phyloP scores from a whole-genome alignment of 2,113 vertebrate species.

The Mugil cephalus region DNA sequence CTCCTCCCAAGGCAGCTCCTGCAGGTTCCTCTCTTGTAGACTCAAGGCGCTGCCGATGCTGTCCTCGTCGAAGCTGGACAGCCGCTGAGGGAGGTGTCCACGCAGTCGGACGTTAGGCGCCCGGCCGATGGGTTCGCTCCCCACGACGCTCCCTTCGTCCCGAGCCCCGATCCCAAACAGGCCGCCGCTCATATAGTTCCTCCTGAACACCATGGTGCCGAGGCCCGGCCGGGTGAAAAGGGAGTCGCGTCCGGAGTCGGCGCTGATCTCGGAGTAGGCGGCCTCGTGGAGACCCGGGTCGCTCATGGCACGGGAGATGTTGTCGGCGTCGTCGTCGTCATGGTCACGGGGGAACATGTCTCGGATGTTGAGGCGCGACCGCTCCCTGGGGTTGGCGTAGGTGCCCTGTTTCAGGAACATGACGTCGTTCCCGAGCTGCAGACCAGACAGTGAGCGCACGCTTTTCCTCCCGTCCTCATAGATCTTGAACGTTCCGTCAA shows the following conservation, averaged over 20 bases:
- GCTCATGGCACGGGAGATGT: conserved; percentile 93
- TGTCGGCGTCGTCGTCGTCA: conserved; percentile 78
- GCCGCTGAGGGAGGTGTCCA: conserved; percentile 86
- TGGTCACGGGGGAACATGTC: conserved; percentile 91
- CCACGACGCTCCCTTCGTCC: conserved; percentile 79
- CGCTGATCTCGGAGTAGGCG: conserved; percentile 94
- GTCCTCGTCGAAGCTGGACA: conserved; percentile 90
- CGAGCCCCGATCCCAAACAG: conserved; percentile 87
- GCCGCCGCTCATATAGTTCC: conserved; percentile 91
- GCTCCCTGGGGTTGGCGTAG: conserved; percentile 88
- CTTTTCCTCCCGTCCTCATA: conserved; percentile 96
- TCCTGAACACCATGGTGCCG: conserved; percentile 97
- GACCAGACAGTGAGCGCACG: conserved; percentile 91
- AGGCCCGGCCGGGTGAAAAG: conserved; percentile 94
- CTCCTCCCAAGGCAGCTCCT: conserved; percentile 91
- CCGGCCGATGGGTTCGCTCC: conserved; percentile 67
- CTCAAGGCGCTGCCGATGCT: conserved; percentile 92
- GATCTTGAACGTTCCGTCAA: conserved; percentile 94
- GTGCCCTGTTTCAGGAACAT: conserved; percentile 96
- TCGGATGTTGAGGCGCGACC: conserved; percentile 89
- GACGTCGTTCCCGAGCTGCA: conserved; percentile 93
- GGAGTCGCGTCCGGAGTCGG: conserved; percentile 95
- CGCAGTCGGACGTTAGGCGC: conserved; percentile 80
- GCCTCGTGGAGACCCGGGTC: conserved; percentile 88
- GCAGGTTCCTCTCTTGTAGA: conserved; percentile 87